phyloP scores from a whole-genome alignment of 1,140 invertebrate species.

The Ladona fulva region DNA sequence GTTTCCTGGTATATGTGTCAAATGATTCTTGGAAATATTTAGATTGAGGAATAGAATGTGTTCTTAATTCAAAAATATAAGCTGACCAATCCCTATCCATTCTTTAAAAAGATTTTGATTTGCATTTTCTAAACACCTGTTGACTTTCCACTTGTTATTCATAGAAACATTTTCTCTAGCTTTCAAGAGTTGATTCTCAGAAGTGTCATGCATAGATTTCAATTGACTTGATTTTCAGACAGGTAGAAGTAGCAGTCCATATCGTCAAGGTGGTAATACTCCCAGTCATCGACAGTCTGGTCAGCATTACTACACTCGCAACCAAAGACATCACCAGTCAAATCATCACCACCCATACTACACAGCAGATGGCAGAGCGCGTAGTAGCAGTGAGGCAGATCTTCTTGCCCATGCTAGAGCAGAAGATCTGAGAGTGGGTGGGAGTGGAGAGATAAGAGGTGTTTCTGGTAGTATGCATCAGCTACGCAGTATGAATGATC shows the following conservation, averaged over 20 bases:
- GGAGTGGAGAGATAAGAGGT: neutral
- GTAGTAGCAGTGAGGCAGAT: conserved; percentile 58
- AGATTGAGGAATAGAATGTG: no score
- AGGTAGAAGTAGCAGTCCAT: neutral
- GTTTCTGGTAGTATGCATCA: neutral
- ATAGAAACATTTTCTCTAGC: no score
- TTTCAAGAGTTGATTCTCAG: no score
- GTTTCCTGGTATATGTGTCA: no score
- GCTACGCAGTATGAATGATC: conserved; percentile 29
- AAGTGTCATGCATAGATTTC: no score
- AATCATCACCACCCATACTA: neutral
- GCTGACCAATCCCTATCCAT: no score
- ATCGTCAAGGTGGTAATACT: conserved; percentile 17
- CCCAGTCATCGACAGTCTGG: conserved; percentile 18
- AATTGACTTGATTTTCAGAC: neutral
- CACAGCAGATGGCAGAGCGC: conserved; percentile 17
- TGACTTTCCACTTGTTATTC: no score
- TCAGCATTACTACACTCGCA: conserved; percentile 13
- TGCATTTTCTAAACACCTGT: no score
- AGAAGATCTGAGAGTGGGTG: neutral
- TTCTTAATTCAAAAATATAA: no score
- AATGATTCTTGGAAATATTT: no score
- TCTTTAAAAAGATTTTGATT: no score
- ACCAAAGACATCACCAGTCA: neutral
- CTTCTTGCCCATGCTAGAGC: conserved; percentile 43